Base-by-base conservation (phyloP, 2,888 invertebrate genomes). In the Metallyticus violacea region DNA sequence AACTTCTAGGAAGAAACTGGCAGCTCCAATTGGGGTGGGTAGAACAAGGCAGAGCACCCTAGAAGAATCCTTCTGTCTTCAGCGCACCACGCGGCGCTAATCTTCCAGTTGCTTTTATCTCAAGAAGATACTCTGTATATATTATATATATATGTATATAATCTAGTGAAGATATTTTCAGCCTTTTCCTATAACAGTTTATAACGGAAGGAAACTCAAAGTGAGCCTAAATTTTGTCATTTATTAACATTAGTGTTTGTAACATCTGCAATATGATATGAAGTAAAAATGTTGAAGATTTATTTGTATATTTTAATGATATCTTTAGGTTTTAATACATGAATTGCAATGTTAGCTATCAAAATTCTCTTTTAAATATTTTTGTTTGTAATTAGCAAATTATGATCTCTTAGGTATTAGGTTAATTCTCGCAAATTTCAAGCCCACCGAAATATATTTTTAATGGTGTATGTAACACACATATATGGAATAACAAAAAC, bases 41-140 rank as follows among this genome's bases (percentile, higher is more conserved):
- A 62, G 81, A 26, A 78, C 81, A 25, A 40, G 87, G 9, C 87
- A 87, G 78, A 85, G 84, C 7, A 87, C 87, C 22, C 79, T 87
- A 6, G 87, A 87, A 40, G 87, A 87, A 26, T 79, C 83, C 9
- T 84, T 86, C n/a, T 77, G 77, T 27, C 27, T 62, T 27, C 86
- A 77, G 22, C 81, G 86, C 7, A 77, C 26, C 25, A 77, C 29
- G n/a, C n/a, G 79, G 26, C 79, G 85, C 85, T 81, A 62, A 81
- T 62, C 40, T 62, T 62, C 40, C 40, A 15, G n/a, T n/a, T n/a
- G n/a, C n/a, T n/a, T n/a, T n/a, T n/a, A n/a, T n/a, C n/a, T n/a
- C n/a, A n/a, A n/a, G n/a, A n/a, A n/a, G 7, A 62, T 62, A 62
- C 22, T 15, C 3, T 62, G 15, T 62, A 62, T 62, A 40, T 40